These are phyloP conservation scores for Scolopax rusticola DNA, from an alignment of 2,797 vertebrate genomes.

Conservation along the genomic window DNA sequence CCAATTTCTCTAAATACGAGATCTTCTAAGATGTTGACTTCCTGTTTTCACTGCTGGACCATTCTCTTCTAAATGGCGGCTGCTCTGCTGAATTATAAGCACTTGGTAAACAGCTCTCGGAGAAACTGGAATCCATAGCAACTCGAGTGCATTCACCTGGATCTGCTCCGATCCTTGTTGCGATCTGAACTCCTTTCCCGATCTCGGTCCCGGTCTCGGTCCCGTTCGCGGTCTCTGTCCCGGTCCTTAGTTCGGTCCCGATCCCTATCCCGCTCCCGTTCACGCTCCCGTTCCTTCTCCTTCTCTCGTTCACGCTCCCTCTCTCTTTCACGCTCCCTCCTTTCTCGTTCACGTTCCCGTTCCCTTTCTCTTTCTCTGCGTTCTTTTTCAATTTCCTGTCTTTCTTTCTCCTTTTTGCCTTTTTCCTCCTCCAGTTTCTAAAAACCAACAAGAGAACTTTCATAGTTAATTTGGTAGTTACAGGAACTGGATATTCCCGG, in stretches of 20 bases:
- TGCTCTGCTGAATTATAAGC: background rate
- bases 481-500: conserved; percentile 49
- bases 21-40: background rate
- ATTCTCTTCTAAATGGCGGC: background rate
- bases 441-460: conserved; percentile 88
- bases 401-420: conserved; percentile 92
- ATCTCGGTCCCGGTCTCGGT: conserved; percentile 90
- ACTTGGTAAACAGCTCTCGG: background rate
- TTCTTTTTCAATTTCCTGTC: conserved; percentile 93
- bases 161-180: conserved; percentile 91
- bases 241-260: conserved; percentile 93
- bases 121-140: background rate
- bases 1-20: background rate
- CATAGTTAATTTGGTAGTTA: conserved; percentile 76
- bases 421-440: conserved; percentile 99
- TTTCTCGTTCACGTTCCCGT: conserved; percentile 86
- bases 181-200: conserved; percentile 88
- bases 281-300: conserved; percentile 91
- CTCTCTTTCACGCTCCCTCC: conserved; percentile 87
- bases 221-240: conserved; percentile 89
- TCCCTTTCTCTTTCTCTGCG: conserved; percentile 90
- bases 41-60: background rate
- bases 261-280: conserved; percentile 94
- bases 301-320: conserved; percentile 88
- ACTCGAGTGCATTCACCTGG: conserved; percentile 79